Conservation (phyloP, 2,888 invertebrate species). For the Dryobota labecula region DNA sequence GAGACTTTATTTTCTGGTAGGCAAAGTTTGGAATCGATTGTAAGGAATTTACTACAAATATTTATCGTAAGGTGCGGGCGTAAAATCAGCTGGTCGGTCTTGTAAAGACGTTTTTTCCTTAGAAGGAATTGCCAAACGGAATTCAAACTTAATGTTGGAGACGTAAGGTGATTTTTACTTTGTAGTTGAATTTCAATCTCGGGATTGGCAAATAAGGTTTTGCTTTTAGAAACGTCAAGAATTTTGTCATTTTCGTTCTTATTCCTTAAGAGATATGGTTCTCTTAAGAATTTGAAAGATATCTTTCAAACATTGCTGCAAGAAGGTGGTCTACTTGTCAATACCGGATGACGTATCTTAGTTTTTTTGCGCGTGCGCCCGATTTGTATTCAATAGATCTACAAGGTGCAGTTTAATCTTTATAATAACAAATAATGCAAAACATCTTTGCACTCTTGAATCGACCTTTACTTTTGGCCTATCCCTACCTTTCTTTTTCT, state of each 20-base stretch:
- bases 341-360: conserved; percentile 61
- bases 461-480: conserved; percentile 19
- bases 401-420: conserved; percentile 65
- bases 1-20: conserved; percentile 13
- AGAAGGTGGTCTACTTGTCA: conserved; percentile 59
- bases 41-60: conserved; percentile 68
- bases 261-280: conserved; percentile 16
- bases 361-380: conserved; percentile 49
- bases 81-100: conserved; percentile 84
- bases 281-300: neutral
- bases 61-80: conserved; percentile 80
- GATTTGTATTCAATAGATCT: conserved; percentile 46
- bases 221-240: neutral
- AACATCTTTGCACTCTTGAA: conserved; percentile 36
- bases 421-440: conserved; percentile 32
- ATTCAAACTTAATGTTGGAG: conserved; percentile 15
- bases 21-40: conserved; percentile 32
- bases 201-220: conserved; percentile 2
- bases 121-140: neutral
- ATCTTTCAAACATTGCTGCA: neutral
- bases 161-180: conserved; percentile 9
- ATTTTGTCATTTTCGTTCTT: conserved; percentile 31
- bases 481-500: neutral
- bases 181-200: conserved; percentile 15
- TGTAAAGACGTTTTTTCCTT: conserved; percentile 51